phyloP scores from a whole-genome alignment of 1,140 invertebrate species.

The Yoshiicerus persimilis region DNA sequence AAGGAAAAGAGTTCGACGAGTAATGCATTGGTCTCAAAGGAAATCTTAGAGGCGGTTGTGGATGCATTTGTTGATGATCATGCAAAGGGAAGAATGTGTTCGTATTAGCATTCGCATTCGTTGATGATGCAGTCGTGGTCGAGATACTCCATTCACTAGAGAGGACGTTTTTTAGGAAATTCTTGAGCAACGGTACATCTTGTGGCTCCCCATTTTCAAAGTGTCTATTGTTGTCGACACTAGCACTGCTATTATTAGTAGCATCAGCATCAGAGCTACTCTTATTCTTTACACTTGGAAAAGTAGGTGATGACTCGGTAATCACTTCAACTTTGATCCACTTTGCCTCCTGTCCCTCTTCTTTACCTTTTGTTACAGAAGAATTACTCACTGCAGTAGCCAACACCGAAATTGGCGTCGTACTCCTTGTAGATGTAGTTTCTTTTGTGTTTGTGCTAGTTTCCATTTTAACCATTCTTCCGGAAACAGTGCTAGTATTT shows the following conservation, averaged over 20 bases:
- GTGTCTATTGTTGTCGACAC: conserved; percentile 35
- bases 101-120: background rate
- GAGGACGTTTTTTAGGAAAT: conserved; percentile 49
- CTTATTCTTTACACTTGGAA: background rate
- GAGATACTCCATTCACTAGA: conserved; percentile 43
- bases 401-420: background rate
- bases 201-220: conserved; percentile 35
- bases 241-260: background rate
- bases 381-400: background rate
- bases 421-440: background rate
- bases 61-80: background rate
- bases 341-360: conserved; percentile 36
- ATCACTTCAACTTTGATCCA: conserved; percentile 50
- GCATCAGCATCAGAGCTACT: background rate
- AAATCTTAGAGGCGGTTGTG: background rate
- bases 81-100: background rate
- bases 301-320: conserved; percentile 49
- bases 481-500: background rate
- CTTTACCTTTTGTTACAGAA: background rate
- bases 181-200: conserved; percentile 48
- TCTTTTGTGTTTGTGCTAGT: conserved; percentile 33
- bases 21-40: conserved; percentile 3
- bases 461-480: conserved; percentile 28
- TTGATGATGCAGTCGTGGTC: conserved; percentile 20
- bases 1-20: conserved; percentile 3